Conservation (phyloP, 2,888 invertebrate species). For the Limenitis camilla region DNA sequence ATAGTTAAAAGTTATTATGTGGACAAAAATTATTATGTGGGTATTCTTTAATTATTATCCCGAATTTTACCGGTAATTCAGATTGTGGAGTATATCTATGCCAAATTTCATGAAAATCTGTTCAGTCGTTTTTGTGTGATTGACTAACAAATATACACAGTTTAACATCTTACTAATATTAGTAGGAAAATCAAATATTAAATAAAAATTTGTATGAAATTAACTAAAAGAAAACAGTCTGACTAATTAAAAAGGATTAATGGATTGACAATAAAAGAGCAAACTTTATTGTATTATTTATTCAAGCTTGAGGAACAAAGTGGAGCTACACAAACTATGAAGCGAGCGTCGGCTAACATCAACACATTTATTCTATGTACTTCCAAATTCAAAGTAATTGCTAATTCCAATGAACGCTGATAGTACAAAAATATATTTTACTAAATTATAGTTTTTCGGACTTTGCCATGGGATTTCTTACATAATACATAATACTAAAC, state of each 20-base stretch:
- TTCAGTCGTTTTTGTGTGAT: no score
- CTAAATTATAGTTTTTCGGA: constrained; percentile 1
- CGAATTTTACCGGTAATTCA: no score
- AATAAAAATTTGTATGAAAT: no score
- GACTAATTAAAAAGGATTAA: neutral
- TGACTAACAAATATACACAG: no score
- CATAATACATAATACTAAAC: no score
- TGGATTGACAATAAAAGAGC: constrained; percentile 31
- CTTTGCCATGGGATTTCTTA: neutral
- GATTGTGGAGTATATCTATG: no score
- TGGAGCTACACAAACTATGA: constrained; percentile 60
- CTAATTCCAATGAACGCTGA: constrained; percentile 15
- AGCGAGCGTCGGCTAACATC: constrained; percentile 35
- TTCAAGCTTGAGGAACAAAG: constrained; percentile 64
- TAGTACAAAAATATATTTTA: constrained; percentile 25
- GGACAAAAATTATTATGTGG: no score
- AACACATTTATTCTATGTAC: constrained; percentile 27
- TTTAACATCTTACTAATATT: no score
- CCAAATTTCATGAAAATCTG: no score
- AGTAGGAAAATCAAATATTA: no score
- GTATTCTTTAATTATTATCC: no score
- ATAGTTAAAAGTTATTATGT: no score
- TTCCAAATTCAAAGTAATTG: constrained; percentile 14
- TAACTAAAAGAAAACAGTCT: neutral
- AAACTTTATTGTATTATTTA: constrained; percentile 46